Percentiles rank a stretch among this genome's conserved stretches.
phyloP scores from a whole-genome alignment of 2,113 vertebrate genomes.

The Pomatostomus ruficeps region DNA sequence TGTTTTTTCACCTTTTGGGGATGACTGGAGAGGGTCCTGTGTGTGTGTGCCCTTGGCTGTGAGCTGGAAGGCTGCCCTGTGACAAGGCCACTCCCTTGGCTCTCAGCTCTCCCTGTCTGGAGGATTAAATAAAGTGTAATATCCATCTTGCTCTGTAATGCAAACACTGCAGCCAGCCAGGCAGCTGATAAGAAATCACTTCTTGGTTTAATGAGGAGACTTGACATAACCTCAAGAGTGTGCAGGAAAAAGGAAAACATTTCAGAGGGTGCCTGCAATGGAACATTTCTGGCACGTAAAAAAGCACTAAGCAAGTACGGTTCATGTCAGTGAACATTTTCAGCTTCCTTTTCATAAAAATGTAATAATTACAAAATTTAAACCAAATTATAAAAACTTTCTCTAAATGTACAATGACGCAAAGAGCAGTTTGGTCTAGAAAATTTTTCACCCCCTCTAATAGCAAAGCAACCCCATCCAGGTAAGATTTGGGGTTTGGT shows the following conservation, averaged over 20 bases:
- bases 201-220: neutral
- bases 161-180: neutral
- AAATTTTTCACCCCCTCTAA: neutral
- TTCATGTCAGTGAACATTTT: neutral
- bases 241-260: neutral
- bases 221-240: neutral
- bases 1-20: neutral
- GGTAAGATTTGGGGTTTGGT: neutral
- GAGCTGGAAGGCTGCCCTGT: neutral
- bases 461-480: neutral
- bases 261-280: neutral
- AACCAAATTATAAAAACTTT: neutral
- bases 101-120: neutral
- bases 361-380: neutral
- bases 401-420: neutral
- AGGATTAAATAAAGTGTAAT: neutral
- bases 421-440: neutral
- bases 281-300: neutral
- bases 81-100: neutral
- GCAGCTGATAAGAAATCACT: conserved; percentile 5
- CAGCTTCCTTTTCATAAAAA: neutral
- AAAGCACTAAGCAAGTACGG: neutral
- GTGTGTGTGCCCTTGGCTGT: neutral
- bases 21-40: neutral
- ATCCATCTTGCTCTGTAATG: neutral